Evolutionary conservation across 53 echinoderm and acorn worm genomes (phyloP), one percentile per base, ranked within the genome.

Genomic region (Mesocentrotus franciscanus): DNA sequence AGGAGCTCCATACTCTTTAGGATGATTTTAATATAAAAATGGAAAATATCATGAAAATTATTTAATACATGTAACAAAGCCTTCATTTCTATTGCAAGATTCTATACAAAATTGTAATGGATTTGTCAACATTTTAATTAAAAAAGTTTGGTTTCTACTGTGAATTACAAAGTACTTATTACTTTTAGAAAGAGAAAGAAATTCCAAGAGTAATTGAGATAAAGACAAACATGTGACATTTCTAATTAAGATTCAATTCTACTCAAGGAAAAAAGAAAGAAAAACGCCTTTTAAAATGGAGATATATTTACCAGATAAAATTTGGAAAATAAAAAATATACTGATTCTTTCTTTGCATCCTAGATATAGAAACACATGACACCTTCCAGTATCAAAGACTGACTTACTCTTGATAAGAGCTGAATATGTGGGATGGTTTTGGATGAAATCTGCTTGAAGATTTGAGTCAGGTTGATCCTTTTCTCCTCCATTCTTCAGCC

Each of bases 401-500:
- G 9, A 57, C 96, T 95, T 91, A 98, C 98, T 71, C 78, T 97
- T 95, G 56, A 97, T 70, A 59, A 98, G 95, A 55, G 81, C 79
- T 60, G 90, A 71, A 83, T 98, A 99, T 75, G 96, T 94, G 58
- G 99, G 97, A 92, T 99, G 97, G 22, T 95, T 89, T 42, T 78
- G 71, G 7, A 94, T 22, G 91, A 98, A 99, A 5, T 96, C 97
- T 84, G 94, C 60, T 34, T 95, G 96, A n/a, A 97, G 97, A 22
- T 95, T 94, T 39, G 96, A 62, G 13, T 62, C 35, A 8, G 95
- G 56, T 94, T 78, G 94, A 27, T 94, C 97, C 35, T 97, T 96
- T 91, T 96, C 96, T 72, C 99, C 99, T 33, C 99, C 99, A 93
- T 96, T 98, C 34, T 95, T 92, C 11, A 98, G 87, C 99, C 99